Conservation (phyloP, 1,140 invertebrate species). For the Drosophila tani region DNA sequence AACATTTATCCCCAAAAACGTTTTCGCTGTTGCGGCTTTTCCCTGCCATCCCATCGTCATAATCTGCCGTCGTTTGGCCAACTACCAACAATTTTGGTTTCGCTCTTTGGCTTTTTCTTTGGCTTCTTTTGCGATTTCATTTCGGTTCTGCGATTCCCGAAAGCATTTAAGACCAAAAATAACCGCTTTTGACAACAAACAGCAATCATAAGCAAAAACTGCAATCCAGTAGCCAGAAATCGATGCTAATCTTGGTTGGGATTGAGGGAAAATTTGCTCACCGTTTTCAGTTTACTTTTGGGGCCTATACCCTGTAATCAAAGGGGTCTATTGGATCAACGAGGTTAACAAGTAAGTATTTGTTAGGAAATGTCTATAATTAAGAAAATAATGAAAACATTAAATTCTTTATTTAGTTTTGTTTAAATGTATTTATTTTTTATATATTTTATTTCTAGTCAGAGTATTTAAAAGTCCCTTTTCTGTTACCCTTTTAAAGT, state of each 20-base stretch:
- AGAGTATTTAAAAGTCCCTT: constrained; percentile 1
- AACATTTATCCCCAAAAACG: constrained; percentile 82
- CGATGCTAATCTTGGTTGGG: constrained; percentile 74
- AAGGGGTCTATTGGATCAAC: background rate
- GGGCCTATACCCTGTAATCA: constrained; percentile 39
- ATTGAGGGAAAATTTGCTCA: constrained; percentile 54
- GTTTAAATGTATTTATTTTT: background rate
- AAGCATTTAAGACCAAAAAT: constrained; percentile 72
- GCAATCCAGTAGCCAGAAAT: constrained; percentile 76
- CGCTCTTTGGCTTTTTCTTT: constrained; percentile 29
- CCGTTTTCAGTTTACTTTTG: constrained; percentile 47
- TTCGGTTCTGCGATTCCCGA: constrained; percentile 66
- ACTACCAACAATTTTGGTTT: constrained; percentile 30
- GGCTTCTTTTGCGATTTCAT: constrained; percentile 56
- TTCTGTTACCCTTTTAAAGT: constrained; percentile 21
- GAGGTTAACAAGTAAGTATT: background rate
- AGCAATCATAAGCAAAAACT: constrained; percentile 44
- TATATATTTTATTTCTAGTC: background rate
- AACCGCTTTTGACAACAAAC: constrained; percentile 72
- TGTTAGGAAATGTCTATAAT: background rate
- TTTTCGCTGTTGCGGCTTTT: constrained; percentile 64
- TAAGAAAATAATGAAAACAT: background rate
- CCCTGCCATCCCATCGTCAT: constrained; percentile 52
- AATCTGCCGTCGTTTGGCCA: constrained; percentile 53
- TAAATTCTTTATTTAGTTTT: background rate